phyloP scores from a whole-genome alignment of 2,797 vertebrate species.

The Molossus alvarezi region DNA sequence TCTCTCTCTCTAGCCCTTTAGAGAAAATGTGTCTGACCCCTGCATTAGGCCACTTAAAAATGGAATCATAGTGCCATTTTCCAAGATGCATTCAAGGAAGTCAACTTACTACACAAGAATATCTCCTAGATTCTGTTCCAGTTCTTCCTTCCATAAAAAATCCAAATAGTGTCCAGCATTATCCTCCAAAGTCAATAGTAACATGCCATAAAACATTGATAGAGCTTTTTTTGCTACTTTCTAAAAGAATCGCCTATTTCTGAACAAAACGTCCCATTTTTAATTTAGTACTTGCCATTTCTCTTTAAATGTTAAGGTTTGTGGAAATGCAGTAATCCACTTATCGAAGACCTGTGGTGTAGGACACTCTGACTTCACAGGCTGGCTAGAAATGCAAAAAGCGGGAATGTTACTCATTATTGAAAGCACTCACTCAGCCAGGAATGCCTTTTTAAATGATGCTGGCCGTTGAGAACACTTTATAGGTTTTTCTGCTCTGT shows the following conservation, averaged over 20 bases:
- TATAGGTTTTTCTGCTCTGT: not conserved
- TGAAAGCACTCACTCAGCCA: not conserved
- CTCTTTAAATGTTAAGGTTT: conserved; percentile 43
- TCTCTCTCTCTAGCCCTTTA: not conserved
- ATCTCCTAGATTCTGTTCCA: not conserved
- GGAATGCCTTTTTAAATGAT: not conserved
- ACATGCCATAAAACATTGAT: not conserved
- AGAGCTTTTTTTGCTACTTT: not conserved
- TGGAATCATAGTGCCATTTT: not conserved
- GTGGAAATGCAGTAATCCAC: not conserved
- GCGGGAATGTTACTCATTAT: not conserved
- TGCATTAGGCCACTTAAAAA: conserved; percentile 9
- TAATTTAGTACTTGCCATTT: not conserved
- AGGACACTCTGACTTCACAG: not conserved
- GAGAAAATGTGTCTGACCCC: not conserved
- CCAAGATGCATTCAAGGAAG: not conserved
- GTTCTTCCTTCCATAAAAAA: conserved; percentile 8
- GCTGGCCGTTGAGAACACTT: not conserved
- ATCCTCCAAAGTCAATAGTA: not conserved
- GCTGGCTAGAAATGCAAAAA: not conserved
- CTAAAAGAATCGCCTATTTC: not conserved
- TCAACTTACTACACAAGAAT: not conserved
- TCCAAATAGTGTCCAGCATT: not conserved
- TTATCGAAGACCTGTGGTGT: not conserved
- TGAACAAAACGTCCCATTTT: conserved; percentile 5